Conservation (phyloP, 2,797 vertebrate species). For the Pagetopsis macropterus region DNA sequence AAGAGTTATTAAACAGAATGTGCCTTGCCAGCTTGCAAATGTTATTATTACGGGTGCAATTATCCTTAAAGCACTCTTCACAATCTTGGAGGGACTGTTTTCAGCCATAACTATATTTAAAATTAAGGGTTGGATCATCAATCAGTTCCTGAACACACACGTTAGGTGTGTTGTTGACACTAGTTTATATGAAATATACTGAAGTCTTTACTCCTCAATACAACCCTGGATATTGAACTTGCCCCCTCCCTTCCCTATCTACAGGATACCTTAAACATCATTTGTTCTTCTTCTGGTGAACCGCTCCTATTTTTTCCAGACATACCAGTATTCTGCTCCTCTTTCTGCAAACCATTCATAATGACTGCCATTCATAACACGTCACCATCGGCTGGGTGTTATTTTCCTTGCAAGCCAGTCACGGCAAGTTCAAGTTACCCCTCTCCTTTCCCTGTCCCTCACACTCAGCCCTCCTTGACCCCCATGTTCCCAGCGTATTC, state of each 20-base stretch:
- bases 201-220: neutral
- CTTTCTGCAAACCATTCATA: constrained; percentile 56
- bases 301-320: constrained; percentile 23
- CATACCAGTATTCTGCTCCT: constrained; percentile 24
- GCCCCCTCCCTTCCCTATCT: neutral
- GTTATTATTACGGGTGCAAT: neutral
- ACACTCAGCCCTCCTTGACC: constrained; percentile 76
- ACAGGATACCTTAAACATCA: constrained; percentile 19
- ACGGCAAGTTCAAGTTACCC: constrained; percentile 74
- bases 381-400: constrained; percentile 68
- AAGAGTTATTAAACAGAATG: too few species aligned
- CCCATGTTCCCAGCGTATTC: constrained; percentile 65
- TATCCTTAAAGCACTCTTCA: neutral
- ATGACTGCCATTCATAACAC: constrained; percentile 68
- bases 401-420: constrained; percentile 68
- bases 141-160: neutral
- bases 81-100: neutral
- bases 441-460: constrained; percentile 54
- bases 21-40: too few species aligned
- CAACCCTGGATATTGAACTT: neutral
- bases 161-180: neutral
- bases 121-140: neutral
- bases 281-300: constrained; percentile 21
- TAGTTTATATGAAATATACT: neutral
- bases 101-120: rapidly evolving